These are phyloP conservation scores for Zapus hudsonius DNA, from an alignment of 2,113 vertebrate species.

Conservation along the genomic window DNA sequence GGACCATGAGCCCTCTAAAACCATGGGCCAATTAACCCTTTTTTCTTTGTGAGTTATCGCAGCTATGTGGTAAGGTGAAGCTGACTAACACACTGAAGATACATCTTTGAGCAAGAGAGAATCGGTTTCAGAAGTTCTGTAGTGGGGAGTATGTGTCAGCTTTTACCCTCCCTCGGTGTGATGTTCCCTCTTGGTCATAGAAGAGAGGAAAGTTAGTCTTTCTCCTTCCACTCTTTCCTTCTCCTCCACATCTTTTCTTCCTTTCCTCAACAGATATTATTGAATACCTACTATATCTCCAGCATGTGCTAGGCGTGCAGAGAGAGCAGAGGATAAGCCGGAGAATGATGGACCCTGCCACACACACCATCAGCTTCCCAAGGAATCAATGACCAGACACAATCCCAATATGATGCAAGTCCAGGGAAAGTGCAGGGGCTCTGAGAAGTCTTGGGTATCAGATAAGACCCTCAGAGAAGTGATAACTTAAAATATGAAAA, in stretches of 20 bases:
- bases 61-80: background rate
- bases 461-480: background rate
- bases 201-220: background rate
- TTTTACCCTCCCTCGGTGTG: background rate
- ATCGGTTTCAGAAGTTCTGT: background rate
- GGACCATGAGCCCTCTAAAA: no score
- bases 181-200: background rate
- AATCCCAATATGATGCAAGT: fast-evolving
- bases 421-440: background rate
- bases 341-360: fast-evolving
- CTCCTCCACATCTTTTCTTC: background rate
- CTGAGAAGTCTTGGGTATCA: background rate
- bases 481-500: background rate
- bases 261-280: background rate
- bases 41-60: background rate
- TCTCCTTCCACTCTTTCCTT: background rate
- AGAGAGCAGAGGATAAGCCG: background rate
- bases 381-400: background rate
- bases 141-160: background rate
- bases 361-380: fast-evolving
- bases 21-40: no score
- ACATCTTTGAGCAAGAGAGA: background rate
- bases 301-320: background rate
- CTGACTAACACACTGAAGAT: no score
- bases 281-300: background rate